Conservation (phyloP, 2,888 invertebrate genomes). For the Ormyrus labotus region DNA sequence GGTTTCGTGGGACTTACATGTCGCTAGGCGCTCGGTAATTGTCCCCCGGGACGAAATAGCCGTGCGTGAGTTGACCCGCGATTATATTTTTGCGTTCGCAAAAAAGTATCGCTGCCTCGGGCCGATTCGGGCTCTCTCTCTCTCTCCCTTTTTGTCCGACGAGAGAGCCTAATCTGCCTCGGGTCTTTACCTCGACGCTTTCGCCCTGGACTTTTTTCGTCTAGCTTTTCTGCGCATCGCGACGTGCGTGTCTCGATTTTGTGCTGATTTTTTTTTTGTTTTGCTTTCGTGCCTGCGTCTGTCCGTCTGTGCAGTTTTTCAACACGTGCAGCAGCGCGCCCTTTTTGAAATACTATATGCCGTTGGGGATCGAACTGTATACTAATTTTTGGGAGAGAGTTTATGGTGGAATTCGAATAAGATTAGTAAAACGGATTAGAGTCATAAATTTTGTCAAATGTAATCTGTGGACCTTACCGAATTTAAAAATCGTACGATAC, state of each 20-base stretch:
- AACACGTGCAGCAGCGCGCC: no score
- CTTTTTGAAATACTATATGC: no score
- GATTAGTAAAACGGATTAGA: no score
- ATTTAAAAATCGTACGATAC: no score
- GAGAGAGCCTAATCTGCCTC: not conserved
- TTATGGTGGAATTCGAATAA: no score
- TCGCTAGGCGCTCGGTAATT: conserved; percentile 52
- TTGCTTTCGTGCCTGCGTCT: not conserved
- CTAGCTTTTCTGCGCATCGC: not conserved
- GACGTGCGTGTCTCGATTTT: conserved; percentile 16
- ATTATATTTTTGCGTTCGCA: conserved; percentile 23
- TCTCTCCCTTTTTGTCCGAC: not conserved
- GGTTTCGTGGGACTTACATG: conserved; percentile 43
- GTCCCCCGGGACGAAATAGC: conserved; percentile 39
- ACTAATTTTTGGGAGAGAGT: no score
- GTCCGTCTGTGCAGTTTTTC: not conserved
- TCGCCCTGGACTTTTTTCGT: not conserved
- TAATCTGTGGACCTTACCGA: no score
- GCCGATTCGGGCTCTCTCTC: not conserved
- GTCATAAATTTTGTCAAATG: no score
- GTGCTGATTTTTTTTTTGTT: no score
- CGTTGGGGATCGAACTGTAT: no score
- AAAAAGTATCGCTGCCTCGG: conserved; percentile 33
- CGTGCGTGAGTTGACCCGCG: conserved; percentile 12
- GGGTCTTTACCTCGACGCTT: not conserved